phyloP scores from a whole-genome alignment of 2,113 vertebrate species.

The Perccottus glenii region DNA sequence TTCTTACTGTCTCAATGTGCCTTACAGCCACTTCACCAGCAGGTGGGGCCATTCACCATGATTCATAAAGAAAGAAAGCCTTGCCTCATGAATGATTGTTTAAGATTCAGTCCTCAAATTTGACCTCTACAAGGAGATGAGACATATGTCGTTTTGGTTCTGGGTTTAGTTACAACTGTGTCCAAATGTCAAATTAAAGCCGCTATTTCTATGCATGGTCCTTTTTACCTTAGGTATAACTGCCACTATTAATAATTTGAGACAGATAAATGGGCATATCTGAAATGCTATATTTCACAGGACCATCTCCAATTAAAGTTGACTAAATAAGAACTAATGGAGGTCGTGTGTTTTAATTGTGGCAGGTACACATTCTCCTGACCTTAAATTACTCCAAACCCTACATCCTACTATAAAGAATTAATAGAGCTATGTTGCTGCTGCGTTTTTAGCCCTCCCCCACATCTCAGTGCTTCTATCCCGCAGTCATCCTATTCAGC shows the following conservation, averaged over 20 bases:
- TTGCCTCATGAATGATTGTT: constrained; percentile 36
- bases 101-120: constrained; percentile 60
- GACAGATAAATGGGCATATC: not conserved
- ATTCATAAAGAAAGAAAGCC: constrained; percentile 10
- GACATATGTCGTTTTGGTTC: constrained; percentile 22
- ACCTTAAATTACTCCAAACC: constrained; percentile 40
- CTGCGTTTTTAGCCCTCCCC: constrained; percentile 49
- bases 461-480: constrained; percentile 41
- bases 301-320: constrained; percentile 19
- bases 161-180: not conserved
- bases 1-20: not conserved
- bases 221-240: not conserved
- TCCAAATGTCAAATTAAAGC: not conserved
- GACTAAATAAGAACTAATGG: constrained; percentile 21
- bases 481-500: constrained; percentile 73
- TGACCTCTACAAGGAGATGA: constrained; percentile 56
- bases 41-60: constrained; percentile 72
- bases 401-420: constrained; percentile 60
- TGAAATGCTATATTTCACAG: constrained; percentile 2
- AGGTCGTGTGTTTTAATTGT: constrained; percentile 46
- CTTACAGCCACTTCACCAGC: constrained; percentile 33
- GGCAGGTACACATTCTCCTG: constrained; percentile 28
- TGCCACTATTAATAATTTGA: constrained; percentile 2
- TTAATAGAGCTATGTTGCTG: constrained; percentile 62
- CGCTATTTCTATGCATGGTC: not conserved